Percentiles rank a stretch among this genome's conserved stretches.
These are phyloP conservation scores for Hirtodrosophila confusa DNA, from an alignment of 2,888 invertebrate genomes.

Conservation along the genomic window DNA sequence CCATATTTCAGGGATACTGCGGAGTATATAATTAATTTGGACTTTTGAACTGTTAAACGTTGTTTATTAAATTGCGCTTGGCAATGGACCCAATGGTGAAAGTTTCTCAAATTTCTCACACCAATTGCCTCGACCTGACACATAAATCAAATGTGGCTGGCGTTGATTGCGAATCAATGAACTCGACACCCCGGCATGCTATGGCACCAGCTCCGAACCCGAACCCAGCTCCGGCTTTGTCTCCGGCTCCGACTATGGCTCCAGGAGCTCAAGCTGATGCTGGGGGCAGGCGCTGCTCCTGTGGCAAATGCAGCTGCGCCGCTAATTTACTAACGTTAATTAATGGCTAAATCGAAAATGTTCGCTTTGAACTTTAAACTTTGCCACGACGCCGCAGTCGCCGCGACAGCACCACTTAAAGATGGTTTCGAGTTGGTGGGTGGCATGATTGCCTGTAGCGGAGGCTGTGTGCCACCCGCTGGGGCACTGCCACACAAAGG, in stretches of 20 bases:
- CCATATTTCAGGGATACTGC: background rate
- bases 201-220: background rate
- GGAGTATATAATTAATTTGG: slow-evolving; percentile 34
- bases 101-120: slow-evolving; percentile 23
- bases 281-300: slow-evolving; percentile 10
- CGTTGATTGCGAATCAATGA: slow-evolving; percentile 63
- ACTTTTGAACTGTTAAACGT: slow-evolving; percentile 19
- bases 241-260: background rate
- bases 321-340: slow-evolving; percentile 77
- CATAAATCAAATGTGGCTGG: slow-evolving; percentile 56
- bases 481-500: slow-evolving; percentile 62
- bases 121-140: slow-evolving; percentile 7
- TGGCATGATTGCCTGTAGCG: background rate
- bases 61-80: slow-evolving; percentile 41
- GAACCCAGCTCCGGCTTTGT: background rate
- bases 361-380: slow-evolving; percentile 76
- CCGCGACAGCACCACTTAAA: slow-evolving; percentile 56
- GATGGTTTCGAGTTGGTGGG: slow-evolving; percentile 2
- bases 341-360: slow-evolving; percentile 74
- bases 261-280: background rate
- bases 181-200: slow-evolving; percentile 44
- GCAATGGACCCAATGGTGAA: slow-evolving; percentile 14
- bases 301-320: slow-evolving; percentile 58
- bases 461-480: slow-evolving; percentile 15
- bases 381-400: slow-evolving; percentile 38